Evolutionary conservation across 2,888 invertebrate genomes (phyloP), one percentile per base, ranked within the genome.

Genomic region (Tanytarsus gracilentus): DNA sequence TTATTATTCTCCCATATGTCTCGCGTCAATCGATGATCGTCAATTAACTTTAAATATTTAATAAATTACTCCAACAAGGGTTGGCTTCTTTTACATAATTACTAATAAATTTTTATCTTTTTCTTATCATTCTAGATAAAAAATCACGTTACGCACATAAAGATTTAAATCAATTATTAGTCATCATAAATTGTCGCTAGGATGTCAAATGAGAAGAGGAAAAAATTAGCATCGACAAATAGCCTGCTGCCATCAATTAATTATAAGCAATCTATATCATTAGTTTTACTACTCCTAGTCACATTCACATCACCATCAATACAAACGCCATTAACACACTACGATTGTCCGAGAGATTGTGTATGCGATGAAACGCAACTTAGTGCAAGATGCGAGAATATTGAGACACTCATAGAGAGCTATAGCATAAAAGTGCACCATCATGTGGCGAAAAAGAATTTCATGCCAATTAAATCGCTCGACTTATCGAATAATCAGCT

Each of bases 401-500:
- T 71, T 1, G 64, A 66, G 29, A 71, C 71, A 23, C 60, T 74
- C 30, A 61, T 61, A 36, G 61, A 16, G 23, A 50, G 21, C 30
- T 48, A 48, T 9, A 48, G 48, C 23, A 8, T 4, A 11, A 49
- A 49, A 9, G 7, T 14, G 21, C 58, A 48, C 9, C 16, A 44
- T 14, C 16, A 14, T 8, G 8, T 6, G 25, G 7, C 14, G n/a
- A 18, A 8, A 14, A 16, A 51, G 3, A 58, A 58, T 21, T 48
- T 48, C 11, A 48, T 58, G 58, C 70, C 72, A 52, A 67, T 74
- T 66, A 72, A 73, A 67, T 73, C 73, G 65, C 67, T 85, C 59
- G 83, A 84, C 70, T 74, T 85, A 61, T 84, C 85, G 16, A 76
- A 79, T 66, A 78, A 82, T 68, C 77, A 78, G 61, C 76, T 85